Conservation (phyloP, 2,113 vertebrate species). For the Aptenodytes patagonicus region DNA sequence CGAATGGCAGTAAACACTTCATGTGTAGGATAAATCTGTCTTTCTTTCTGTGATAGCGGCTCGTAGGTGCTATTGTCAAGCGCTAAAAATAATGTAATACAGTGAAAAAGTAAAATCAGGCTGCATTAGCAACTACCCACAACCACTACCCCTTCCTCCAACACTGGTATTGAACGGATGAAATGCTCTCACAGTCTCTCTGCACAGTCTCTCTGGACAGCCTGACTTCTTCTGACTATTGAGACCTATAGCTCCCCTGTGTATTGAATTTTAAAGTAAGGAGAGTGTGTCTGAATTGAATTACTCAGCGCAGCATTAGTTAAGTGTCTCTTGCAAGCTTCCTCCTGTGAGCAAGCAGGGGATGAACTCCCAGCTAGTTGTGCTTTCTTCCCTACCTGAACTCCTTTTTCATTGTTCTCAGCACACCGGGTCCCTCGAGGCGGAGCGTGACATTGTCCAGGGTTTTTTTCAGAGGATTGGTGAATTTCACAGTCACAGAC, state of each 20-base stretch:
- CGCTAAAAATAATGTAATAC: neutral
- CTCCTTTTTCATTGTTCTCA: conserved; percentile 70
- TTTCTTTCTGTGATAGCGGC: neutral
- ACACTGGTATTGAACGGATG: neutral
- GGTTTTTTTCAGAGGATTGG: conserved; percentile 83
- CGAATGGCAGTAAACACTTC: neutral
- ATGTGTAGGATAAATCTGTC: neutral
- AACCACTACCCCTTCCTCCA: neutral
- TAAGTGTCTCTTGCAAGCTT: neutral
- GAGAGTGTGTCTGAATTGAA: neutral
- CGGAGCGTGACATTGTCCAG: conserved; percentile 79
- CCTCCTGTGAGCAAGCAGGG: neutral
- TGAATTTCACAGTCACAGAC: conserved; percentile 83
- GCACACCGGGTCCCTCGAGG: conserved; percentile 85
- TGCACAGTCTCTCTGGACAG: neutral
- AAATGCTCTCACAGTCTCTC: neutral
- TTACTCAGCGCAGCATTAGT: neutral
- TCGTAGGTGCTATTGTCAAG: conserved; percentile 26
- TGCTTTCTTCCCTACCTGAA: conserved; percentile 78
- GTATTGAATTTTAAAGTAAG: neutral
- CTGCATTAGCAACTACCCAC: neutral
- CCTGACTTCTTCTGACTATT: neutral
- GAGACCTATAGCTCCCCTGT: neutral
- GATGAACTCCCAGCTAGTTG: neutral
- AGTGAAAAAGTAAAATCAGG: neutral